These are phyloP conservation scores for Vollenhovia emeryi DNA, from an alignment of 1,140 invertebrate genomes.

Conservation along the genomic window DNA sequence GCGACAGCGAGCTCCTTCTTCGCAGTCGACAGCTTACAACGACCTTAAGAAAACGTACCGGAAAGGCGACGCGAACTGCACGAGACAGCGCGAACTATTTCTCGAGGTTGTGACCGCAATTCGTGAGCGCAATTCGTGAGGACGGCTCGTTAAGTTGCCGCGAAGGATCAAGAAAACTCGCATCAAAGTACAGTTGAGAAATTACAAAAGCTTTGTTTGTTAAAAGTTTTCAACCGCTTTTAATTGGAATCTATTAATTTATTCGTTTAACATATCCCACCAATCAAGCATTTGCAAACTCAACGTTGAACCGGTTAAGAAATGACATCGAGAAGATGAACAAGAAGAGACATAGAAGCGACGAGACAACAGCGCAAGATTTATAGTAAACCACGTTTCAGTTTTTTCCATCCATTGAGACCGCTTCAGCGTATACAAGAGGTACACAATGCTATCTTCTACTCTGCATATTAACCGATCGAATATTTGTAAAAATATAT, in stretches of 20 bases:
- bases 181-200: not conserved
- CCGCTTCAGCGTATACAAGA: not conserved
- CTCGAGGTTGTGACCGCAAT: conserved; percentile 20
- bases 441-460: not conserved
- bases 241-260: not conserved
- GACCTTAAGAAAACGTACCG: conserved; percentile 31
- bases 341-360: not conserved
- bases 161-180: not conserved
- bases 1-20: conserved; percentile 20
- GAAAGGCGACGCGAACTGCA: not conserved
- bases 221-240: not conserved
- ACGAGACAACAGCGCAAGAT: not conserved
- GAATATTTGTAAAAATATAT: conserved; percentile 35
- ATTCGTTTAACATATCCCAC: not conserved
- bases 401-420: not conserved
- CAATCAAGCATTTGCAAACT: not conserved
- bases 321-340: not conserved
- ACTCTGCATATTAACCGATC: not conserved
- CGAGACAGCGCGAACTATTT: conserved; percentile 13
- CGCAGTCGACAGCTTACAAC: conserved; percentile 31
- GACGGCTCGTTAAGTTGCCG: conserved; percentile 7
- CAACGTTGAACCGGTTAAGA: not conserved
- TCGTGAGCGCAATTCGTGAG: conserved; percentile 18
- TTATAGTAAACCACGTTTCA: not conserved
- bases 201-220: not conserved